These are phyloP conservation scores for Aplysia californica DNA, from an alignment of 1,140 invertebrate species.

Conservation along the genomic window DNA sequence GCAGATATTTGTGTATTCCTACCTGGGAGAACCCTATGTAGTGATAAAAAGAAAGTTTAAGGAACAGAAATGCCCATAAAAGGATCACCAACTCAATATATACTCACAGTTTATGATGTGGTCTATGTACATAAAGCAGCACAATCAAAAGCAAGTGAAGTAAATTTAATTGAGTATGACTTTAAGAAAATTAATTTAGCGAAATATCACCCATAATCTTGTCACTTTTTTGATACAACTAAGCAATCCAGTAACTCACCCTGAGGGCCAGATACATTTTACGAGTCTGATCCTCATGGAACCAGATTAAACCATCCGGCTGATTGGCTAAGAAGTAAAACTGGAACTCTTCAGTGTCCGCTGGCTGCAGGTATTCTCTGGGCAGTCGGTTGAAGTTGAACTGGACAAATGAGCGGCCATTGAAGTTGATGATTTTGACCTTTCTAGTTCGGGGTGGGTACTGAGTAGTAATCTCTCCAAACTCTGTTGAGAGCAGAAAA, in stretches of 20 bases:
- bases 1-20: no score
- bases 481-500: no score
- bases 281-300: slow-evolving; percentile 33
- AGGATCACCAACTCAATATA: no score
- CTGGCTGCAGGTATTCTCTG: slow-evolving; percentile 27
- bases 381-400: slow-evolving; percentile 40
- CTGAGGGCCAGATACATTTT: slow-evolving; percentile 53
- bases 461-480: slow-evolving; percentile 12
- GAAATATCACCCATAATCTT: neutral
- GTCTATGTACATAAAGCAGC: neutral
- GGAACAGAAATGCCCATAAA: no score
- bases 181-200: neutral
- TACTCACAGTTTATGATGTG: no score
- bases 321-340: slow-evolving; percentile 52
- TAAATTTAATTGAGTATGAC: neutral
- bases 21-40: no score
- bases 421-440: slow-evolving; percentile 41
- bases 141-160: neutral
- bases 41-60: no score
- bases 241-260: no score
- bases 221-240: no score
- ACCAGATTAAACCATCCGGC: slow-evolving; percentile 55
- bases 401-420: slow-evolving; percentile 40
- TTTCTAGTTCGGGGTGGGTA: neutral
- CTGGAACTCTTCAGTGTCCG: slow-evolving; percentile 42